phyloP scores from a whole-genome alignment of 2,797 vertebrate species.

The Sternarchorhynchus goeldii region DNA sequence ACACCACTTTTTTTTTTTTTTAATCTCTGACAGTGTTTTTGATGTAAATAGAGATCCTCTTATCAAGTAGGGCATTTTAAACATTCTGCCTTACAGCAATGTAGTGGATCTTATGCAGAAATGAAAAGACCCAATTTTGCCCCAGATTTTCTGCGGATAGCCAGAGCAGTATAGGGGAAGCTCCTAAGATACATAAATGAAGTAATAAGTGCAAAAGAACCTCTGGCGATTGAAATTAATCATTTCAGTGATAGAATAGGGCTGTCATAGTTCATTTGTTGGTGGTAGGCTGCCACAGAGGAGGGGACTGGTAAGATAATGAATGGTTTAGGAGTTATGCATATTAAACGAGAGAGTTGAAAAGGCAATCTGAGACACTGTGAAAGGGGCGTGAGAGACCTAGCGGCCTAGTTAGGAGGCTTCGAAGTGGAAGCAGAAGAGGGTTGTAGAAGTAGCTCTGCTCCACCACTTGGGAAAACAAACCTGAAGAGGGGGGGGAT shows the following conservation, averaged over 20 bases:
- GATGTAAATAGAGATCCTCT: slow-evolving; percentile 50
- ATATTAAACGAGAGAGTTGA: slow-evolving; percentile 49
- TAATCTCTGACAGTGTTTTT: slow-evolving; percentile 50
- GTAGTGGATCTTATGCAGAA: slow-evolving; percentile 54
- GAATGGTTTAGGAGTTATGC: slow-evolving; percentile 54
- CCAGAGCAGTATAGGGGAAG: slow-evolving; percentile 38
- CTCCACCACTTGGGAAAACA: slow-evolving; percentile 1
- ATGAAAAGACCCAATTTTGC: slow-evolving; percentile 45
- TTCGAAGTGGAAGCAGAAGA: slow-evolving; percentile 21
- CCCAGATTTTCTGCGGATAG: slow-evolving; percentile 54
- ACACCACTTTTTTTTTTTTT: slow-evolving; percentile 5
- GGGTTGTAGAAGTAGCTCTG: slow-evolving; percentile 29
- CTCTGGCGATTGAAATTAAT: slow-evolving; percentile 56
- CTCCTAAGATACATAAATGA: slow-evolving; percentile 48
- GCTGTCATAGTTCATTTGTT: slow-evolving; percentile 59
- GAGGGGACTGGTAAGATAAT: slow-evolving; percentile 51
- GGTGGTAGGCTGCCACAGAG: slow-evolving; percentile 46
- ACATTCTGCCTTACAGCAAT: slow-evolving; percentile 48
- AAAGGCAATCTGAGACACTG: slow-evolving; percentile 15
- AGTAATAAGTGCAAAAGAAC: slow-evolving; percentile 50
- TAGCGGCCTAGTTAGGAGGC: slow-evolving; percentile 35
- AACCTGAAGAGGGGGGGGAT: slow-evolving; percentile 7
- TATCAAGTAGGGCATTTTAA: slow-evolving; percentile 54
- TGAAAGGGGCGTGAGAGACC: slow-evolving; percentile 33
- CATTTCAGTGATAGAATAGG: slow-evolving; percentile 58